A percentile compares a stretch with the other conserved stretches of the same genome.
Evolutionary conservation across 2,888 invertebrate genomes (phyloP).

Genomic region (Agrotis ipsilon): DNA sequence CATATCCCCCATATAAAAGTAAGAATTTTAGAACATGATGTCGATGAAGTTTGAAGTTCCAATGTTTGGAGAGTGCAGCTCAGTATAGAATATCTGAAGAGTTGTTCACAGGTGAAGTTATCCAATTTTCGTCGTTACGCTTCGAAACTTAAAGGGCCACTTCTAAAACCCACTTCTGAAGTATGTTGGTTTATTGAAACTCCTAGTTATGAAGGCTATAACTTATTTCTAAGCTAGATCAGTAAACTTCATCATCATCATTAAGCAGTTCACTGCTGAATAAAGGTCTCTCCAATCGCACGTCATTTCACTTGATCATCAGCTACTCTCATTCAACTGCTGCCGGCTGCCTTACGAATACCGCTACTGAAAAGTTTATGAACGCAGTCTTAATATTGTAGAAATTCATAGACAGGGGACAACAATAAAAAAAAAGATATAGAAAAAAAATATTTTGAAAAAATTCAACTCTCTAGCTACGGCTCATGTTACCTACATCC

Average conservation of each 20-base stretch:
- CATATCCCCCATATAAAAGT: not conserved
- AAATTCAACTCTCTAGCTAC: too few relatives aligned
- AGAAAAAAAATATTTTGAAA: too few relatives aligned
- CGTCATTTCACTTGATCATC: not conserved
- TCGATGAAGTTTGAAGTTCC: constrained; percentile 1
- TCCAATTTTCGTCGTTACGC: constrained; percentile 18
- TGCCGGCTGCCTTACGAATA: not conserved
- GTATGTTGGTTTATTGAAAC: constrained; percentile 18
- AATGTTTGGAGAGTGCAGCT: not conserved
- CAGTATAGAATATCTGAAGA: constrained; percentile 18
- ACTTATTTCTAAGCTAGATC: not conserved
- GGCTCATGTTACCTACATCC: too few relatives aligned
- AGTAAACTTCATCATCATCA: not conserved
- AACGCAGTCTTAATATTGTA: too few relatives aligned
- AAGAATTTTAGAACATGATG: constrained; percentile 2
- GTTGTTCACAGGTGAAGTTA: constrained; percentile 8
- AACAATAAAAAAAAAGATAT: too few relatives aligned
- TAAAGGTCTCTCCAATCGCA: not conserved
- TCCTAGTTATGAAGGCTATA: not conserved
- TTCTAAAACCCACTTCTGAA: not conserved
- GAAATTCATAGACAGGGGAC: too few relatives aligned
- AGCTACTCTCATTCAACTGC: not conserved
- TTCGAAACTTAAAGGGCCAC: not conserved
- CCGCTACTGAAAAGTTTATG: too few relatives aligned
- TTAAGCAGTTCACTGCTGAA: too few relatives aligned